Evolutionary conservation across 2,113 vertebrate species (phyloP), one percentile per base, ranked within the genome.

Genomic region (Alligator sinensis): DNA sequence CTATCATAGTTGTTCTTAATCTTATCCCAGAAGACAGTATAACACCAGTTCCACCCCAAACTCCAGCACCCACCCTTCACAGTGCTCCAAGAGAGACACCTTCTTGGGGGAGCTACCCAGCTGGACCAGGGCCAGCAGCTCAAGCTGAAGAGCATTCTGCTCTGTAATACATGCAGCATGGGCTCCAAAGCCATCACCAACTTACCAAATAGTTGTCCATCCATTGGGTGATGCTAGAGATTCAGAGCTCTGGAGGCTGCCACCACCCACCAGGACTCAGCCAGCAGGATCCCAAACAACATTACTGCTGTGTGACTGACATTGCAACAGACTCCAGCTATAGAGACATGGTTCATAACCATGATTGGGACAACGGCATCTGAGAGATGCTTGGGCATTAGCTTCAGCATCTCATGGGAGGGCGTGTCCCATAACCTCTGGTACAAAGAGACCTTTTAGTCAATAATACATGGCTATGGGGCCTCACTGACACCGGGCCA

Each of bases 151-250:
- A 79, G 17, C 96, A 17, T 57, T 83, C 62, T 85, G 88, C 58
- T 24, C 78, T 77, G 70, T 38, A 6, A 19, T 72, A 22, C 28
- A 27, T n/a, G 19, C 12, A 30, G 11, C 70, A 24, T 30, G 21
- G 3, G 3, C 34, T 24, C 78, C 1, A 1, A 13, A 60, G 1
- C 38, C 55, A 77, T 0, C 0, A 3, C 38, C 54, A 30, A 70
- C 30, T 30, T 70, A 30, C 66, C 5, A 11, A 30, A 17, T 70
- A 19, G 28, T 30, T 4, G 18, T 28, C 13, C 47, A 60, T 59
- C 34, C 77, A 12, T 12, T 21, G 57, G 28, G 22, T 4, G 9
- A 14, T 25, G 58, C 59, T 24, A 61, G 5, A 34, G 21, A 8
- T 34, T 38, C 59, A 9, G 14, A 30, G 58, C 9, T 17, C 14